A percentile compares a stretch with the other conserved stretches of the same genome.
Evolutionary conservation across 2,888 invertebrate species (phyloP).

Genomic region (Dynastes maya): DNA sequence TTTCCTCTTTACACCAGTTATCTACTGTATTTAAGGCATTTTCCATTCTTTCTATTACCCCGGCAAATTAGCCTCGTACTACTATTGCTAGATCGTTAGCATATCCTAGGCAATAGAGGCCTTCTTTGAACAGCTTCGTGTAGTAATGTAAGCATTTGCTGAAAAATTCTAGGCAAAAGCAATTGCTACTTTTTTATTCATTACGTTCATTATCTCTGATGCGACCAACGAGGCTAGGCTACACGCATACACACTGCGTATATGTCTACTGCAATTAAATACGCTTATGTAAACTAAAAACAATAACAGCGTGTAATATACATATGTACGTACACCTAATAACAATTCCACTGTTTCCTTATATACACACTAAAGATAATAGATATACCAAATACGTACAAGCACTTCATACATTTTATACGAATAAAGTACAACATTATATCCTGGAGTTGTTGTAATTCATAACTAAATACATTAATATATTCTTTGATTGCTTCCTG

Average conservation of each 20-base stretch:
- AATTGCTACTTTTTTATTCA: too few relatives aligned
- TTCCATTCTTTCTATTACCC: too few relatives aligned
- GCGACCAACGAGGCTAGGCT: not conserved
- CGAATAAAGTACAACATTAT: not conserved
- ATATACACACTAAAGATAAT: slow-evolving; percentile 17
- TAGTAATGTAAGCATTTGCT: too few relatives aligned
- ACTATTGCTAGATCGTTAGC: too few relatives aligned
- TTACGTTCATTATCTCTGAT: too few relatives aligned
- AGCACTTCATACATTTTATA: slow-evolving; percentile 2
- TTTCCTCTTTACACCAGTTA: too few relatives aligned
- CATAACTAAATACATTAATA: not conserved
- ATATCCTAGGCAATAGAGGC: too few relatives aligned
- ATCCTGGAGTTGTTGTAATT: not conserved
- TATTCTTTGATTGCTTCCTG: not conserved
- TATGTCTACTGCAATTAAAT: not conserved
- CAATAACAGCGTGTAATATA: slow-evolving; percentile 9
- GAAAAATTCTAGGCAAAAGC: too few relatives aligned
- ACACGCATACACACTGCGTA: not conserved
- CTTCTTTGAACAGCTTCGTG: too few relatives aligned
- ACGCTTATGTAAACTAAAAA: not conserved
- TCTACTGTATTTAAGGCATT: too few relatives aligned
- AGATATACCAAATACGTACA: slow-evolving; percentile 27
- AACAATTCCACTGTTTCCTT: not conserved
- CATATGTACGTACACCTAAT: too few relatives aligned
- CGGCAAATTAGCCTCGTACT: too few relatives aligned